Base-by-base conservation (phyloP, 2,113 vertebrate genomes). In the Dolichallabes microphthalmus region DNA sequence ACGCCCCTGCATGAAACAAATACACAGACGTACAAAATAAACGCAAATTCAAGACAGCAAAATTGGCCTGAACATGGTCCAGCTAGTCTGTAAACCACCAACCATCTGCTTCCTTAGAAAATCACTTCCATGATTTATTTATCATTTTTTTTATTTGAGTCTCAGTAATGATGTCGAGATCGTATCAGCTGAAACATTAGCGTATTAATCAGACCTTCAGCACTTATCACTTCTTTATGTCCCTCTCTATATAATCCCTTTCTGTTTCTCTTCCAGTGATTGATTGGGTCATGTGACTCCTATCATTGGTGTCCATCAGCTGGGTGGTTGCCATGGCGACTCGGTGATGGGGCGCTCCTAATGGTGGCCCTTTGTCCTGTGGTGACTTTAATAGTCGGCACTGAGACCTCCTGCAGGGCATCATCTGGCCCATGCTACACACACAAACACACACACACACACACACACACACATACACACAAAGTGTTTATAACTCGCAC, bases 341-440 rank as follows among this genome's bases (percentile, higher is more conserved):
- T 92, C 90, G 88, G 91, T 73, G 19, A 88, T 85, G 55, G 89
- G 86, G 84, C 89, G 82, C 85, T 87, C 85, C 86, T 93, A 94
- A 94, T 94, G 91, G 91, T 92, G 91, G 80, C 86, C 88, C 89
- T 93, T 93, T 93, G 91, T 94, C 90, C 91, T 89, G 69, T 88
- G 93, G 91, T 94, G 93, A 94, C 90, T 89, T 90, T 81, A 88
- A 71, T 89, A 88, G 90, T 90, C 86, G 84, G 90, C 90, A 89
- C 89, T 88, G 88, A 91, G 91, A 92, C 90, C 85, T 86, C 89
- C 90, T 85, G 89, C 89, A 63, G 87, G 90, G 89, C 91, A 89
- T 91, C 88, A 88, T 82, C 80, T 30, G 89, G 87, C 88, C 90
- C 86, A 79, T 22, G 14, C 83, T 71, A 10, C 82, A 8, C 32